Evolutionary conservation across 2,888 invertebrate species (phyloP).

Genomic region (Drosophila pseudotalamancana): DNA sequence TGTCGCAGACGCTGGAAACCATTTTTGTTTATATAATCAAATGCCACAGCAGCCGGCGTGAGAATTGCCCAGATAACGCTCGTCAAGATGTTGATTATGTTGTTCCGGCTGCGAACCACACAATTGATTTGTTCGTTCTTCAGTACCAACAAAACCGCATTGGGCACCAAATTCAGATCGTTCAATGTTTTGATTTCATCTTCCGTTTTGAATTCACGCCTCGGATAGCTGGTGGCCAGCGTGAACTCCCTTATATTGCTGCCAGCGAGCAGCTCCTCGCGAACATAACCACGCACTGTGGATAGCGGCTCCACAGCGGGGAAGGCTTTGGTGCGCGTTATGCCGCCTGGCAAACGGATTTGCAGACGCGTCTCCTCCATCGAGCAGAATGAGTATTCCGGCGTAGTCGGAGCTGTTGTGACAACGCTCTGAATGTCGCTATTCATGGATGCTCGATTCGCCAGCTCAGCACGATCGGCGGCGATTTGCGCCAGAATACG

Average conservation of each 20-base stretch:
- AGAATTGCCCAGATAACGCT: conserved; percentile 81
- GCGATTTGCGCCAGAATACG: conserved; percentile 95
- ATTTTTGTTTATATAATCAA: conserved; percentile 76
- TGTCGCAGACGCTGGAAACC: conserved; percentile 48
- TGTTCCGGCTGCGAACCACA: conserved; percentile 61
- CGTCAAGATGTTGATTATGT: conserved; percentile 77
- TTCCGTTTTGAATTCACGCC: conserved; percentile 92
- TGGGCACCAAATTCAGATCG: conserved; percentile 92
- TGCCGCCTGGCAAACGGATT: conserved; percentile 91
- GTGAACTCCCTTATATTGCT: conserved; percentile 86
- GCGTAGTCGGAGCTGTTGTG: conserved; percentile 73
- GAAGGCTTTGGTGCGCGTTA: conserved; percentile 90
- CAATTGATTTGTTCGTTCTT: conserved; percentile 35
- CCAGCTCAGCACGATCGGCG: conserved; percentile 90
- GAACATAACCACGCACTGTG: conserved; percentile 94
- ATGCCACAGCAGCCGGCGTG: conserved; percentile 79
- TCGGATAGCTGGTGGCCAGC: conserved; percentile 96
- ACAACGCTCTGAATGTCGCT: conserved; percentile 24
- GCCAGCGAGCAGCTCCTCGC: conserved; percentile 44
- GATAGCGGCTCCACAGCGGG: conserved; percentile 94
- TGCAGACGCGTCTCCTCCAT: conserved; percentile 88
- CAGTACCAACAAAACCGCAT: conserved; percentile 61
- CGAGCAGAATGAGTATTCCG: conserved; percentile 59
- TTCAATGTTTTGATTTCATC: conserved; percentile 96
- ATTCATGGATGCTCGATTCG: conserved; percentile 87